These are phyloP conservation scores for Mythimna albipuncta DNA, from an alignment of 2,888 invertebrate species.

Conservation along the genomic window DNA sequence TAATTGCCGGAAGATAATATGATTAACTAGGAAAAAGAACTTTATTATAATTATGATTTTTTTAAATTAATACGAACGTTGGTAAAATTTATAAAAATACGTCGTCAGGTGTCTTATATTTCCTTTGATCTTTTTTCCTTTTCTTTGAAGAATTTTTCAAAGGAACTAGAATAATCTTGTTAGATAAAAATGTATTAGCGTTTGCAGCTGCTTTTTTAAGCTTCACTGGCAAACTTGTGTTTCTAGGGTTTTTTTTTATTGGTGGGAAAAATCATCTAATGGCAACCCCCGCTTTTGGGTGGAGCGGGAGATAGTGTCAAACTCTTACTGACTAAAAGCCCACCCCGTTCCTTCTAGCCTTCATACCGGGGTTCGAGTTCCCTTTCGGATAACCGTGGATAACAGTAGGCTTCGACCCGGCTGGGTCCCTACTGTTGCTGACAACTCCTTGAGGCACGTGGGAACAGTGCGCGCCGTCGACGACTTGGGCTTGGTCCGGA, in stretches of 20 bases:
- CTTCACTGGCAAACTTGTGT: not conserved
- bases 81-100: slow-evolving; percentile 21
- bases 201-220: not conserved
- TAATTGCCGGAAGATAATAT: not conserved
- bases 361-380: too few relatives aligned
- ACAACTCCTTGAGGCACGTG: too few relatives aligned
- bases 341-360: too few relatives aligned
- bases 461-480: too few relatives aligned
- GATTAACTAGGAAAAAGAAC: not conserved
- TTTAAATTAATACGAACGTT: not conserved
- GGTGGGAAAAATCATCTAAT: too few relatives aligned
- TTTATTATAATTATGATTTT: slow-evolving; percentile 3
- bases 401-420: too few relatives aligned
- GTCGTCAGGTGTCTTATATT: not conserved
- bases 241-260: not conserved
- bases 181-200: not conserved
- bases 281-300: too few relatives aligned
- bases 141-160: slow-evolving; percentile 8
- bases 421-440: too few relatives aligned
- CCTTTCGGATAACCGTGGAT: too few relatives aligned
- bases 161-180: slow-evolving; percentile 15
- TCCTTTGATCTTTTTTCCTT: slow-evolving; percentile 15
- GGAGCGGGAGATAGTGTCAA: too few relatives aligned
- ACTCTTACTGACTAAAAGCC: too few relatives aligned
- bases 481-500: too few relatives aligned